A percentile compares a stretch with the other conserved stretches of the same genome.
These are phyloP conservation scores for Nasonia vitripennis DNA, from an alignment of 1,140 invertebrate genomes.

Conservation along the genomic window DNA sequence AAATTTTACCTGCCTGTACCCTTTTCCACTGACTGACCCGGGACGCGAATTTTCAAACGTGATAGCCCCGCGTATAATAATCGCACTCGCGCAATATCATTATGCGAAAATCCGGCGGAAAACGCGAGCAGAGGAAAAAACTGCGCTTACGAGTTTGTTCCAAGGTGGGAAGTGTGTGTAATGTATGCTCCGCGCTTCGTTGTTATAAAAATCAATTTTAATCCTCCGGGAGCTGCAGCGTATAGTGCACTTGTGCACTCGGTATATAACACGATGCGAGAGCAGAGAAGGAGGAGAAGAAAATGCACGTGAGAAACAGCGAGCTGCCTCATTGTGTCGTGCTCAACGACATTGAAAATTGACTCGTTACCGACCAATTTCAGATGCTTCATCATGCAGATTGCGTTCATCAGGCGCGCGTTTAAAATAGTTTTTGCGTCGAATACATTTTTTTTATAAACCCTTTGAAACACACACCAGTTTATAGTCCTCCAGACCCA, in stretches of 20 bases:
- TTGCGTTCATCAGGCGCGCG: background rate
- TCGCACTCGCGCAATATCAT: background rate
- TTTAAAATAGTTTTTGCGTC: background rate
- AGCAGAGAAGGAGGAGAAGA: background rate
- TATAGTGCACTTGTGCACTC: background rate
- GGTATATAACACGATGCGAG: background rate
- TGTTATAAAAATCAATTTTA: constrained; percentile 30
- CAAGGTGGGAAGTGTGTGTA: constrained; percentile 8
- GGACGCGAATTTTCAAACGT: background rate
- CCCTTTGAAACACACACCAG: too few relatives aligned
- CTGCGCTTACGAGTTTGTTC: background rate
- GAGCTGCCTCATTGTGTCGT: background rate
- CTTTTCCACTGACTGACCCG: background rate
- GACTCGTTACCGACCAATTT: constrained; percentile 4
- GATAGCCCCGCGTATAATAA: background rate
- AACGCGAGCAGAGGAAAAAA: background rate
- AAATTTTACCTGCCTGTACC: too few relatives aligned
- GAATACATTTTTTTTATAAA: background rate
- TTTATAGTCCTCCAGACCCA: too few relatives aligned
- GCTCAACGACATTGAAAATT: constrained; percentile 29
- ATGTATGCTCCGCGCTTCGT: background rate
- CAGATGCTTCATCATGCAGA: background rate
- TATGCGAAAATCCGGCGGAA: background rate
- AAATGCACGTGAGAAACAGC: background rate
- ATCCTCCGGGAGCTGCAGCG: background rate